Percentiles rank a stretch among this genome's conserved stretches.
phyloP scores from a whole-genome alignment of 2,888 invertebrate species.

The Koerneria pararmatus region DNA sequence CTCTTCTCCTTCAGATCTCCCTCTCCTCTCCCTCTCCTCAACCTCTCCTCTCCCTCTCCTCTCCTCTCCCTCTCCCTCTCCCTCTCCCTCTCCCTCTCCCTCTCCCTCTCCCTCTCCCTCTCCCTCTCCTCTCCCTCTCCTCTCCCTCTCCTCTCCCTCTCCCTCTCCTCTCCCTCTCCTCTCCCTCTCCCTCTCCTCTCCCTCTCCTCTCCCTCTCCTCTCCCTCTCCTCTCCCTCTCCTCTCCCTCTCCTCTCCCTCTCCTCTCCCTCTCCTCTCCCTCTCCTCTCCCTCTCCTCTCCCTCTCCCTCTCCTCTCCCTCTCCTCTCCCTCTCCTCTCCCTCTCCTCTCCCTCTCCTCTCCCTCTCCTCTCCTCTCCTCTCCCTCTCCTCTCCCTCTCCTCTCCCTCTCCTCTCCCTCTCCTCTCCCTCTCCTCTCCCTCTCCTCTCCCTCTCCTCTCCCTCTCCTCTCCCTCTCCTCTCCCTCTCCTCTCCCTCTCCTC shows the following conservation, averaged over 20 bases:
- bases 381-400: constrained; percentile 2
- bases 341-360: not conserved
- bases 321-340: not conserved
- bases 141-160: not conserved
- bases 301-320: not conserved
- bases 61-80: not conserved
- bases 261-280: not conserved
- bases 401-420: constrained; percentile 8
- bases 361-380: not conserved
- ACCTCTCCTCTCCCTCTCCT: not conserved
- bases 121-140: not conserved
- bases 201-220: not conserved
- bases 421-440: constrained; percentile 13
- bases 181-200: not conserved
- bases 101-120: constrained; percentile 7
- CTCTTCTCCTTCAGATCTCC: not conserved
- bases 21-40: not conserved
- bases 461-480: constrained; percentile 4
- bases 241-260: constrained; percentile 1
- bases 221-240: not conserved
- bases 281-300: not conserved
- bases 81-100: not conserved
- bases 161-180: not conserved
- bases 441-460: not conserved
- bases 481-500: constrained; percentile 11